These are phyloP conservation scores for Plectus sambesii DNA, from an alignment of 1,140 invertebrate genomes.

Conservation along the genomic window DNA sequence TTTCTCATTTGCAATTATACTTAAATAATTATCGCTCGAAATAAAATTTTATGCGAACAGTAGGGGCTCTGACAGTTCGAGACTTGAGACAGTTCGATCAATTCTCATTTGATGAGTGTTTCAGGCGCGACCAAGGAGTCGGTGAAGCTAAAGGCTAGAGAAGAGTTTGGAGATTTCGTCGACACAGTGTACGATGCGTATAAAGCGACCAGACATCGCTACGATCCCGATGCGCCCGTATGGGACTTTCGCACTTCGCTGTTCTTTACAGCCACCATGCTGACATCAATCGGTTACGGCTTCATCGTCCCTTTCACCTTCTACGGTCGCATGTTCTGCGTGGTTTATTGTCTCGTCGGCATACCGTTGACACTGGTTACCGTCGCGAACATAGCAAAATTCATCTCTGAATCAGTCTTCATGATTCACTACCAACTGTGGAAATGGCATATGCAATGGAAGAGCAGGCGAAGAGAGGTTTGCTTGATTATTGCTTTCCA, in stretches of 20 bases:
- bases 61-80: too few species aligned
- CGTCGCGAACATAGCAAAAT: slow-evolving; percentile 42
- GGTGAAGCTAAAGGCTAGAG: not conserved
- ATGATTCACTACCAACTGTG: slow-evolving; percentile 35
- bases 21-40: not conserved
- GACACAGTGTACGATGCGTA: slow-evolving; percentile 39
- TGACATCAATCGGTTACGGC: slow-evolving; percentile 44
- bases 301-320: slow-evolving; percentile 41
- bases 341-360: slow-evolving; percentile 44
- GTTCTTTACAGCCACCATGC: slow-evolving; percentile 44
- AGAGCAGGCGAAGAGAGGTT: slow-evolving; percentile 20
- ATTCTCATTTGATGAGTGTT: slow-evolving; percentile 12
- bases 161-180: slow-evolving; percentile 21
- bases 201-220: slow-evolving; percentile 36
- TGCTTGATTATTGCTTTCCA: too few species aligned
- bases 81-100: slow-evolving; percentile 2
- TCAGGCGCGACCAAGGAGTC: slow-evolving; percentile 1
- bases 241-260: slow-evolving; percentile 43
- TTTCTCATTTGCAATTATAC: not conserved
- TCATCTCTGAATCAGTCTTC: slow-evolving; percentile 34
- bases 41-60: not conserved
- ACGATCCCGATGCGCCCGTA: slow-evolving; percentile 29
- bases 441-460: slow-evolving; percentile 34
- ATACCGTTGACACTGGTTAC: slow-evolving; percentile 44
- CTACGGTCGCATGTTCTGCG: slow-evolving; percentile 37